Percentiles rank a stretch among this genome's conserved stretches.
Conservation (phyloP, 2,113 vertebrate genomes). For the Zootoca vivipara region DNA sequence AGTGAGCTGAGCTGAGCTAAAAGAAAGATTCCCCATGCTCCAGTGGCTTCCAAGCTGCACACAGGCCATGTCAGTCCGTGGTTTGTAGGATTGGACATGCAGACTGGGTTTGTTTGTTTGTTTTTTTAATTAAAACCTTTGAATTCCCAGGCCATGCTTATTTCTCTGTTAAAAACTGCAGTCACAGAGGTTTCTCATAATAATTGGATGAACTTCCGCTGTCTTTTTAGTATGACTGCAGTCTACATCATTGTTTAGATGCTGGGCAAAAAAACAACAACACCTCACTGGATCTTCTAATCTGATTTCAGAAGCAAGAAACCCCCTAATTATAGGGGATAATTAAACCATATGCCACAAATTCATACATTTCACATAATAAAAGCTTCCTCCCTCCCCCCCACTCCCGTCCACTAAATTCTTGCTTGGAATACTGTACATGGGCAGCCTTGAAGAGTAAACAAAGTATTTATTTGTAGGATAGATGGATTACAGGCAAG, state of each 20-base stretch:
- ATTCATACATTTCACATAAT: slow-evolving; percentile 6
- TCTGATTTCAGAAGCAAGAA: slow-evolving; percentile 41
- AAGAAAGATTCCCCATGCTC: slow-evolving; percentile 40
- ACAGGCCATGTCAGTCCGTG: slow-evolving; percentile 12
- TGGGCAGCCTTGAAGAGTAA: slow-evolving; percentile 3
- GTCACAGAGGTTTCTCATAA: slow-evolving; percentile 47
- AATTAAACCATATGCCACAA: background rate
- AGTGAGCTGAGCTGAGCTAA: slow-evolving; percentile 18
- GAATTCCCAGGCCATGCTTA: slow-evolving; percentile 38
- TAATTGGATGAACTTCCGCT: slow-evolving; percentile 30
- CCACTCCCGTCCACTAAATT: background rate
- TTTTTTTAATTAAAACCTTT: slow-evolving; percentile 65
- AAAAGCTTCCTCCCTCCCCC: background rate
- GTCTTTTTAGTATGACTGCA: slow-evolving; percentile 19
- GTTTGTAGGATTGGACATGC: slow-evolving; percentile 57
- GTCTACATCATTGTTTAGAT: slow-evolving; percentile 12
- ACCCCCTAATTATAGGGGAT: background rate
- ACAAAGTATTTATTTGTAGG: background rate
- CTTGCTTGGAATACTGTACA: background rate
- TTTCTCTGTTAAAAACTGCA: slow-evolving; percentile 44
- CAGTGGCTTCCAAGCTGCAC: slow-evolving; percentile 26
- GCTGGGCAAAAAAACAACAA: slow-evolving; percentile 7
- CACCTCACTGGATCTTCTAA: slow-evolving; percentile 33
- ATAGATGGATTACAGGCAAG: background rate
- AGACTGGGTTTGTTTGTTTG: slow-evolving; percentile 33